These are phyloP conservation scores for Ctenicera cuprea DNA, from an alignment of 2,888 invertebrate genomes.

Conservation along the genomic window DNA sequence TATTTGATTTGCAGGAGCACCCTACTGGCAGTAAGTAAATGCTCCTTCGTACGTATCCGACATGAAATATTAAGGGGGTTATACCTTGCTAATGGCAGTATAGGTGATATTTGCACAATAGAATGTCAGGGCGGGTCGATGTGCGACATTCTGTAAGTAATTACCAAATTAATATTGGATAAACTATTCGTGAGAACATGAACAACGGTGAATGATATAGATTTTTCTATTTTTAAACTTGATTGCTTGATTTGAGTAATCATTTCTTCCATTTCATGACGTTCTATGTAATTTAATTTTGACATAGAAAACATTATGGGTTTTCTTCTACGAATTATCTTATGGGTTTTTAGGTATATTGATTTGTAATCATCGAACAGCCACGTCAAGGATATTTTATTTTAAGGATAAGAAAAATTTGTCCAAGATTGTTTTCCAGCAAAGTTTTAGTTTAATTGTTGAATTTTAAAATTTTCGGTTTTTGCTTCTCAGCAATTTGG, in stretches of 20 bases:
- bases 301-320: neutral
- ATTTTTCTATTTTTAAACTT: constrained; percentile 8
- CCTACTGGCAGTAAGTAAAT: too few relatives aligned
- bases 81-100: neutral
- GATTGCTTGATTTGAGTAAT: neutral
- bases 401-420: too few relatives aligned
- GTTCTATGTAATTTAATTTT: neutral
- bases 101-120: constrained; percentile 14
- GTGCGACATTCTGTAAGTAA: constrained; percentile 3
- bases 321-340: neutral
- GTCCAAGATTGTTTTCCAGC: too few relatives aligned
- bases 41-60: neutral
- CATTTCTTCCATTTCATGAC: constrained; percentile 5
- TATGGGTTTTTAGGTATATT: too few relatives aligned
- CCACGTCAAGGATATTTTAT: too few relatives aligned
- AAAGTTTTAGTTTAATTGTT: too few relatives aligned
- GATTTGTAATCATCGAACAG: too few relatives aligned
- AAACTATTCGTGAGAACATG: neutral
- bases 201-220: neutral
- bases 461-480: too few relatives aligned
- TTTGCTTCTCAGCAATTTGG: too few relatives aligned
- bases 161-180: constrained; percentile 8
- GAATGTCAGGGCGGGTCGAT: neutral
- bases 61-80: neutral
- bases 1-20: too few relatives aligned